Base-by-base conservation (phyloP, 2,797 vertebrate species). In the Urophycis tenuis region DNA sequence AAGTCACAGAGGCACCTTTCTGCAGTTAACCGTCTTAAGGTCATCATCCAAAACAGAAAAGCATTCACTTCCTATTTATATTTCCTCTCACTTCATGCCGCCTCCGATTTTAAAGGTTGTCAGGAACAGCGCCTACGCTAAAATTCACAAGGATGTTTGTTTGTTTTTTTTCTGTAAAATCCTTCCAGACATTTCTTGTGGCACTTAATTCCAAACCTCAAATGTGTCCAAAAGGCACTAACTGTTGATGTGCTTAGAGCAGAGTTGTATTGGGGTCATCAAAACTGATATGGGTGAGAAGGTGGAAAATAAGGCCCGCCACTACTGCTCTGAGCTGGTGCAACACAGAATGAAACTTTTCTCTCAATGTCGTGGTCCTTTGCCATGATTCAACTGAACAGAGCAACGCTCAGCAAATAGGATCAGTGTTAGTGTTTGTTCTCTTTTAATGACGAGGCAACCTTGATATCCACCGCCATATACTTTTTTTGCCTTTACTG, bases 211-310 rank as follows among this genome's bases (percentile, higher is more conserved):
- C 80, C 9, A 11, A 67, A 67, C 25, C n/a, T 67, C 60, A 67
- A 29, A 29, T 67, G 25, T 67, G 25, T 67, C 25, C 60, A 9
- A 82, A 76, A 77, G 75, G 72, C 71, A 86, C 80, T 75, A 12
- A n/a, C n/a, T 78, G 72, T 78, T 74, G 77, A 79, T 74, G 60
- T 67, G 60, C n/a, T 25, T 45, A 77, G 82, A 77, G 75, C 74
- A n/a, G 77, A 83, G 81, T 82, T 85, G 81, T 85, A 81, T 82
- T 41, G 77, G 81, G 81, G 82, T 86, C 87, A 90, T 90, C 90
- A 89, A 89, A 90, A 88, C 78, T 78, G 79, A 90, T 84, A 85
- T 75, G 83, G 86, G 74, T 73, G 77, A 74, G 60, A 29, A 29
- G 60, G 25, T 2, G 14, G 25, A 3, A 67, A 67, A 67, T 29